Conservation (phyloP, 2,888 invertebrate genomes). For the Nebria brevicollis region DNA sequence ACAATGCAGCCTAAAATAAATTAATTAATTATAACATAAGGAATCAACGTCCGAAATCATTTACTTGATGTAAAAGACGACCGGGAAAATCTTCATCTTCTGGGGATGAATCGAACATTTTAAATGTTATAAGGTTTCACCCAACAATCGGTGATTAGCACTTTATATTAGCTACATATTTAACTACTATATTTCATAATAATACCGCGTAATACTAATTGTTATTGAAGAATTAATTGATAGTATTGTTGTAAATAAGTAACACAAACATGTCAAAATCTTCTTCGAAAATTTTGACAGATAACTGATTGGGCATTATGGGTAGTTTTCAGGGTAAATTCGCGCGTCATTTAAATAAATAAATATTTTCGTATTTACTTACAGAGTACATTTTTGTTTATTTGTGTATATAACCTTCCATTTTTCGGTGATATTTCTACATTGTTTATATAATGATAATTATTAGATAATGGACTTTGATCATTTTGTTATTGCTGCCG, state of each 20-base stretch:
- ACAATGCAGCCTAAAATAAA: slow-evolving; percentile 75
- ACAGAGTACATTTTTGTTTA: slow-evolving; percentile 25
- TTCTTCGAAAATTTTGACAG: slow-evolving; percentile 43
- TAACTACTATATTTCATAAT: slow-evolving; percentile 21
- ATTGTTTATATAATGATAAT: background rate
- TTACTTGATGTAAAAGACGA: slow-evolving; percentile 78
- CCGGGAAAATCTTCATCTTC: slow-evolving; percentile 84
- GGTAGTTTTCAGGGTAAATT: slow-evolving; percentile 5
- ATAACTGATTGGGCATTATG: slow-evolving; percentile 20
- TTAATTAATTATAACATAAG: slow-evolving; percentile 32
- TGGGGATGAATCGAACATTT: slow-evolving; percentile 77
- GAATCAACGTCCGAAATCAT: slow-evolving; percentile 15
- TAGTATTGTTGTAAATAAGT: slow-evolving; percentile 22
- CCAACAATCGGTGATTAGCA: slow-evolving; percentile 28
- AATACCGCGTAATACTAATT: slow-evolving; percentile 25
- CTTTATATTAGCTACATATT: slow-evolving; percentile 16
- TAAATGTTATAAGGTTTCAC: slow-evolving; percentile 43
- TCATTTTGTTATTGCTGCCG: background rate
- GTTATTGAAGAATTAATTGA: slow-evolving; percentile 7
- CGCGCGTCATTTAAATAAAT: slow-evolving; percentile 32
- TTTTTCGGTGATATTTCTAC: background rate
- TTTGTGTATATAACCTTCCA: background rate
- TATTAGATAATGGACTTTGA: background rate
- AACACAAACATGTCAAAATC: slow-evolving; percentile 38
- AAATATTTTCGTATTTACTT: slow-evolving; percentile 23